A percentile compares a stretch with the other conserved stretches of the same genome.
These are phyloP conservation scores for Archips crataeganus DNA, from an alignment of 2,888 invertebrate genomes.

Conservation along the genomic window DNA sequence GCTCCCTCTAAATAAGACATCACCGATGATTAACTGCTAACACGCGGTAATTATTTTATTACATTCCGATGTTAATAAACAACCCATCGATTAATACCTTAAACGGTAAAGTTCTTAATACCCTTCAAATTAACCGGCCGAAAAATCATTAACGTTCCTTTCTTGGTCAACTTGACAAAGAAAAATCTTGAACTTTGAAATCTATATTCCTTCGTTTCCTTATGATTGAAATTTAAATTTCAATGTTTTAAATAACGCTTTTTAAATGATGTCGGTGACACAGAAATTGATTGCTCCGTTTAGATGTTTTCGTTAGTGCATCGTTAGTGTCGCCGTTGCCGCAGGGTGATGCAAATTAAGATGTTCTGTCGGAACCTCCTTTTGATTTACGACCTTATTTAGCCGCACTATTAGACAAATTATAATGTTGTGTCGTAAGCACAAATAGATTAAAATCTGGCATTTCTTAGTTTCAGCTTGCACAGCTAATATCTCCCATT, in stretches of 20 bases:
- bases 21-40: conserved; percentile 74
- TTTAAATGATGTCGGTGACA: conserved; percentile 71
- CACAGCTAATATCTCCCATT: background rate
- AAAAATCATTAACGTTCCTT: conserved; percentile 21
- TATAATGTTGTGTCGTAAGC: conserved; percentile 27
- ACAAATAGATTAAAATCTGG: conserved; percentile 5
- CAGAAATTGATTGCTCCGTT: conserved; percentile 77
- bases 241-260: conserved; percentile 63
- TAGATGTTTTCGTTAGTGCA: conserved; percentile 75
- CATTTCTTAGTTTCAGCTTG: conserved; percentile 14
- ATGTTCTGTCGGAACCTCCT: conserved; percentile 70
- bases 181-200: conserved; percentile 35
- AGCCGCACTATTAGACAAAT: conserved; percentile 51
- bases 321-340: conserved; percentile 77
- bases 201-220: conserved; percentile 31
- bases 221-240: conserved; percentile 63
- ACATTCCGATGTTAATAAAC: conserved; percentile 76
- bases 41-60: conserved; percentile 78
- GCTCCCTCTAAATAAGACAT: conserved; percentile 82
- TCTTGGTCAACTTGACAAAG: conserved; percentile 37
- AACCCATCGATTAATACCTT: conserved; percentile 63
- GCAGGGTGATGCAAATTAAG: conserved; percentile 80
- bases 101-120: conserved; percentile 57
- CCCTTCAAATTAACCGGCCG: conserved; percentile 6
- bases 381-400: conserved; percentile 75